A percentile compares a stretch with the other conserved stretches of the same genome.
Evolutionary conservation across 2,888 invertebrate species (phyloP).

Genomic region (Mayetiola destructor): DNA sequence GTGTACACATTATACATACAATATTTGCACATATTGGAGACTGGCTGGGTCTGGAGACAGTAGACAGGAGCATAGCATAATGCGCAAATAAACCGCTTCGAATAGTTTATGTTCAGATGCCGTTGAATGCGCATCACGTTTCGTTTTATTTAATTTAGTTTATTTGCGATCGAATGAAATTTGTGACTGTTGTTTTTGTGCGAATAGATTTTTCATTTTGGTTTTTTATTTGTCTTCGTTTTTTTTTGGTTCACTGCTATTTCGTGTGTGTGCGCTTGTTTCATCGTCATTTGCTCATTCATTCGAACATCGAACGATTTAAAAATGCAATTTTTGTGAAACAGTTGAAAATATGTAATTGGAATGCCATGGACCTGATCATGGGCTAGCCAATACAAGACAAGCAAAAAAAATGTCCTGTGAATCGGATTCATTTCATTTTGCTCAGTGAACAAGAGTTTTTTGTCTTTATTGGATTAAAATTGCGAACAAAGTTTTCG

Average conservation of each 20-base stretch:
- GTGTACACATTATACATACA: too few species aligned
- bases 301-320: too few species aligned
- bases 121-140: constrained; percentile 2
- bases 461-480: too few species aligned
- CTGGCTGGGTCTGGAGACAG: not conserved
- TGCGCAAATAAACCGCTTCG: constrained; percentile 2
- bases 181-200: not conserved
- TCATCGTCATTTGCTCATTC: too few species aligned
- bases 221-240: not conserved
- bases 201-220: not conserved
- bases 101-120: constrained; percentile 5
- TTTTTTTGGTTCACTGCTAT: not conserved
- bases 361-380: not conserved
- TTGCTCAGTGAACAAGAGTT: too few species aligned
- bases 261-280: not conserved
- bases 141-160: not conserved
- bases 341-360: not conserved
- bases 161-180: not conserved
- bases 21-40: too few species aligned
- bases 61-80: constrained; percentile 2
- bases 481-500: too few species aligned
- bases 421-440: too few species aligned
- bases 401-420: too few species aligned
- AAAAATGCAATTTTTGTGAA: too few species aligned
- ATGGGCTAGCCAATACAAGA: not conserved